Evolutionary conservation across 2,113 vertebrate species (phyloP).

Genomic region (Neogale vison): DNA sequence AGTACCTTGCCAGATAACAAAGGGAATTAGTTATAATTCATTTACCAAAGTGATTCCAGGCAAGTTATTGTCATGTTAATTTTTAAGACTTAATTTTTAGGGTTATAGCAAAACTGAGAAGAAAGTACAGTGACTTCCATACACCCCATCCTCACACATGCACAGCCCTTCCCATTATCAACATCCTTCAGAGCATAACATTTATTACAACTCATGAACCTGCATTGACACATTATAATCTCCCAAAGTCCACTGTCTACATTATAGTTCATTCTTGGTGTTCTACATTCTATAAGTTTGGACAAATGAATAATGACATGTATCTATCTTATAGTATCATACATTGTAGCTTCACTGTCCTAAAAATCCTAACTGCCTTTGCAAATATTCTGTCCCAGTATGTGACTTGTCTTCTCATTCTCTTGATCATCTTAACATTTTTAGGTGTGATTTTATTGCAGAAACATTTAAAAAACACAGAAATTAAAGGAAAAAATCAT

Average conservation of each 20-base stretch:
- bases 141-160: neutral
- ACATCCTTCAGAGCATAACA: neutral
- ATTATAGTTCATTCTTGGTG: neutral
- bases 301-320: neutral
- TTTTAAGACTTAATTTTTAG: neutral
- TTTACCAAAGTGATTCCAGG: conserved; percentile 15
- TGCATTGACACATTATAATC: neutral
- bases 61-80: neutral
- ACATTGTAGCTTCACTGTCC: neutral
- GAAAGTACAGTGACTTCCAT: neutral
- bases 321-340: neutral
- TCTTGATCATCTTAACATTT: neutral
- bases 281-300: neutral
- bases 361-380: neutral
- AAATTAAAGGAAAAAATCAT: neutral
- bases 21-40: conserved; percentile 48
- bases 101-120: neutral
- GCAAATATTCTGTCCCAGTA: neutral
- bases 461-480: neutral
- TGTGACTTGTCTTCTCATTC: neutral
- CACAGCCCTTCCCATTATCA: neutral
- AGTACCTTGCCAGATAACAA: conserved; percentile 31
- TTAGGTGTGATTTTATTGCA: neutral
- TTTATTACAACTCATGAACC: neutral
- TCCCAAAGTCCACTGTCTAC: neutral